Conservation (phyloP, 2,113 vertebrate species). For the Erythrolamprus reginae region DNA sequence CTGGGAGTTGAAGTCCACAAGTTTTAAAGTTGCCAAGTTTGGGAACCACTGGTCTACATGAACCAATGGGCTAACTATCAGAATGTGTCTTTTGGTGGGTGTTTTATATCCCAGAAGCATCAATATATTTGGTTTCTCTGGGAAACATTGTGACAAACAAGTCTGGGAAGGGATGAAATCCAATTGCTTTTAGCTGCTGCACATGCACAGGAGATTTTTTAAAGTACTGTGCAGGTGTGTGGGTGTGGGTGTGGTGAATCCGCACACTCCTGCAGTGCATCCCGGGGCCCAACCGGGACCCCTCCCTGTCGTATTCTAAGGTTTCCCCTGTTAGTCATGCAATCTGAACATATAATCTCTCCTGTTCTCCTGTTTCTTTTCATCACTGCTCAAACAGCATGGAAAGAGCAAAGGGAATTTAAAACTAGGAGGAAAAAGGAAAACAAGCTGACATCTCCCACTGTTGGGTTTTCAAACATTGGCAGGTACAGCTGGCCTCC, state of each 20-base stretch:
- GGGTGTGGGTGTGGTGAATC: too few relatives aligned
- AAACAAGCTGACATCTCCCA: neutral
- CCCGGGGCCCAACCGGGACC: too few relatives aligned
- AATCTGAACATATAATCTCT: neutral
- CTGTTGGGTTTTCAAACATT: neutral
- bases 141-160: too few relatives aligned
- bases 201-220: too few relatives aligned
- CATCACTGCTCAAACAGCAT: neutral
- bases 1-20: too few relatives aligned
- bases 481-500: neutral
- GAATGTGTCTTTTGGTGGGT: neutral
- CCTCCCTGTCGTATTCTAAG: neutral
- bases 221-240: too few relatives aligned
- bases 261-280: too few relatives aligned
- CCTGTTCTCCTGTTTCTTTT: neutral
- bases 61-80: neutral
- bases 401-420: neutral
- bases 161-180: too few relatives aligned
- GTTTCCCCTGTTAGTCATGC: neutral
- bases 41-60: neutral
- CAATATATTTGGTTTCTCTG: neutral
- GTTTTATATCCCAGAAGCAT: neutral
- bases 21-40: too few relatives aligned
- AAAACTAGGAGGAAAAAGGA: neutral
- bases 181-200: too few relatives aligned